phyloP scores from a whole-genome alignment of 2,888 invertebrate species.

The Pristionchus fissidentatus region DNA sequence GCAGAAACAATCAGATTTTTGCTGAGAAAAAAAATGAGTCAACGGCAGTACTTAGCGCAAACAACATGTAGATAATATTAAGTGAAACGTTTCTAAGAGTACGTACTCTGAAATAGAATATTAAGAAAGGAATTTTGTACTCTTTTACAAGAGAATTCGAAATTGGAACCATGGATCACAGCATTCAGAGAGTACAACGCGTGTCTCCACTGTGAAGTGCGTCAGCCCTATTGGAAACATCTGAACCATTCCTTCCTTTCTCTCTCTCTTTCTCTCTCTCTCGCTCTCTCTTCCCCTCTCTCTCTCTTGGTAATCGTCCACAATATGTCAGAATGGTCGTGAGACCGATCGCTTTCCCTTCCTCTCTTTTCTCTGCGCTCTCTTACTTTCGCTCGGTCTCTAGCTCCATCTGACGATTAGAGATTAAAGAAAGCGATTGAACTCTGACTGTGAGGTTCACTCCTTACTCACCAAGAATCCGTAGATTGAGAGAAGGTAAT shows the following conservation, averaged over 20 bases:
- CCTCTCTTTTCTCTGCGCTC: not conserved
- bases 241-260: not conserved
- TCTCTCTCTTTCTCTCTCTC: not conserved
- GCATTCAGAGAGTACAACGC: not conserved
- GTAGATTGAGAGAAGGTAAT: no score
- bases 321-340: slow-evolving; percentile 12
- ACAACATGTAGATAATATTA: no score
- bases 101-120: not conserved
- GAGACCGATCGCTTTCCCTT: slow-evolving; percentile 28
- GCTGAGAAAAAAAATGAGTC: not conserved
- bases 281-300: not conserved
- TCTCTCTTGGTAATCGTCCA: not conserved
- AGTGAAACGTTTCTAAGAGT: no score
- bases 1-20: no score
- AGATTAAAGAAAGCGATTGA: not conserved
- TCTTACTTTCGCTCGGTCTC: not conserved
- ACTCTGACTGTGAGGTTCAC: no score
- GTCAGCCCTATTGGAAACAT: slow-evolving; percentile 14
- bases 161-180: not conserved
- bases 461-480: no score
- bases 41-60: not conserved
- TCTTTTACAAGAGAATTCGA: not conserved
- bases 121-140: not conserved
- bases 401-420: not conserved
- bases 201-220: not conserved